Evolutionary conservation across 2,888 invertebrate species (phyloP), one percentile per base, ranked within the genome.

Genomic region (Aethes cnicana): DNA sequence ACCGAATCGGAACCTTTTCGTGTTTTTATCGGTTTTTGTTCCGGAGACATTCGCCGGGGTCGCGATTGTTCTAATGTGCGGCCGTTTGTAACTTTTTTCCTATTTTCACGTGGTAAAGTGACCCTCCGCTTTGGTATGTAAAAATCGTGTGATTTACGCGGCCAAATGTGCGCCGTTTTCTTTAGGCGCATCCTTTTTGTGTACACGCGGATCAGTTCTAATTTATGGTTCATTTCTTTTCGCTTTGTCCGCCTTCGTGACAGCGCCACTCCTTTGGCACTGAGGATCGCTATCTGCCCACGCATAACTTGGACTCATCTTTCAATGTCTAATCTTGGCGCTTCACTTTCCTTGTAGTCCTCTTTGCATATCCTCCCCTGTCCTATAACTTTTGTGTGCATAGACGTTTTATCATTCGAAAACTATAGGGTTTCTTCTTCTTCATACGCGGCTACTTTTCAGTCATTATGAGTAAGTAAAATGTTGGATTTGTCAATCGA

Each of bases 11-110:
- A 84, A 82, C 84, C 85, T 84, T 86, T 82, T 77, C 69, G 77
- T 77, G 74, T 84, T 87, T 88, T 88, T 87, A 86, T 86, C 86
- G 87, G 86, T 86, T 87, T 88, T 88, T 89, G 87, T 88, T 87
- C 86, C 88, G 88, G 87, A 83, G 86, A 86, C 84, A 78, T 64
- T 60, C 74, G 68, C 61, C 66, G 73, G 70, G 71, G 72, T 70
- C 74, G 74, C 83, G 81, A 79, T 84, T 81, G 85, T 84, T 81
- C 84, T 88, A 86, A 87, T 85, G 88, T 78, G 67, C 72, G 72
- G 69, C 81, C 88, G 82, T 87, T 86, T 85, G 84, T 88, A 82
- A 85, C 86, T 84, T 84, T 84, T 81, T 81, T 74, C 79, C 78
- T 78, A 74, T 66, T 64, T 61, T 61, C 59, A 66, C 65, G 62